Percentiles rank a stretch among this genome's conserved stretches.
phyloP scores from a whole-genome alignment of 2,797 vertebrate species.

The Premnoplex brunnescens region DNA sequence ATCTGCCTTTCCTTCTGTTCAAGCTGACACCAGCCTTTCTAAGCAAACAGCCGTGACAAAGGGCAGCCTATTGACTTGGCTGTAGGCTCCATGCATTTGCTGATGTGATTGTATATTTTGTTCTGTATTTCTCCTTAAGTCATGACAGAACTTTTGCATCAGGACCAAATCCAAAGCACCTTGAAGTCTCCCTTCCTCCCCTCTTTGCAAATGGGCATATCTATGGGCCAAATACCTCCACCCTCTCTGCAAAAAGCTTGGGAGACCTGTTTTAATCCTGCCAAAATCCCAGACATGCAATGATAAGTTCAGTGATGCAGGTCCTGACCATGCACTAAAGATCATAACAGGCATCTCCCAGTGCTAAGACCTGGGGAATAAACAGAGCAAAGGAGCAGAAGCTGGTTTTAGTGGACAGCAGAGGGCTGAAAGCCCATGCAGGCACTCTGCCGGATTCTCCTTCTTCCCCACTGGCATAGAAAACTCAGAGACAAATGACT shows the following conservation, averaged over 20 bases:
- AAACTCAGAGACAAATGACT: not conserved
- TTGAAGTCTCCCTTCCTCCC: not conserved
- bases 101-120: not conserved
- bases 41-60: not conserved
- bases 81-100: not conserved
- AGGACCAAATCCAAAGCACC: not conserved
- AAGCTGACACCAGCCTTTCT: not conserved
- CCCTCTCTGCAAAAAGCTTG: not conserved
- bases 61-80: not conserved
- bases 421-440: not conserved
- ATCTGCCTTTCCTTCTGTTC: not conserved
- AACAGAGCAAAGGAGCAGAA: not conserved
- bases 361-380: not conserved
- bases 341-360: not conserved
- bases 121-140: not conserved
- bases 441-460: not conserved
- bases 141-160: not conserved
- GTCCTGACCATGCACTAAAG: not conserved
- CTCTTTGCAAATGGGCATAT: not conserved
- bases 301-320: not conserved
- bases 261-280: not conserved
- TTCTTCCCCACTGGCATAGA: not conserved
- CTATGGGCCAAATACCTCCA: not conserved
- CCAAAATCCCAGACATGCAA: not conserved
- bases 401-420: not conserved